Base-by-base conservation (phyloP, 2,113 vertebrate genomes). In the Apteryx owenii region DNA sequence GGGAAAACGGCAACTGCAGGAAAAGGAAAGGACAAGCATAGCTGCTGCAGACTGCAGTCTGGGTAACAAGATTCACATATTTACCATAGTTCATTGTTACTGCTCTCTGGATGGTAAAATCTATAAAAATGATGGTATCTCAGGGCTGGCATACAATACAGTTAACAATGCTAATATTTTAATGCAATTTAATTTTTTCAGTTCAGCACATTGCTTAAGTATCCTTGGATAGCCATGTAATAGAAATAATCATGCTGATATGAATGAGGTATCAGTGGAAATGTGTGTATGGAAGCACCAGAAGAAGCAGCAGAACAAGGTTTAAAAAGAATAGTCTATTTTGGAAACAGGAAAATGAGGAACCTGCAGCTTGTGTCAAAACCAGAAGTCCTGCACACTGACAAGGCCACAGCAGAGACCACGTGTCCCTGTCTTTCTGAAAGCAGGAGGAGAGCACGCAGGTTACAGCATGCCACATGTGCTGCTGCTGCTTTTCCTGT, bases 361-460 rank as follows among this genome's bases (percentile, higher is more conserved):
- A 68, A 69, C 14, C n/a, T 46, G 31, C 10, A 88, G 7, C 26
- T 77, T 94, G 48, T 61, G 31, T 40, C 54, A 89, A 71, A 87
- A 19, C 17, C 56, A 93, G 78, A 62, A 89, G 70, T 72, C 46
- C 78, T 38, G 18, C 0, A 0, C 20, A 64, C 38, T 31, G 33
- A 42, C 14, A 38, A 0, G 3, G 12, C 12, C 50, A 23, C 0
- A 0, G 40, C 40, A 23, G 46, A 75, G 29, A 38, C 2, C 2
- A 2, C 0, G 1, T 19, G 16, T 16, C 2, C 2, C 2, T 1
- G 1, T 19, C 7, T 3, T 51, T 64, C 73, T 75, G 62, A 61
- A 64, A 75, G 73, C 15, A 26, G n/a, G 22, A 22, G 22, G 64
- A 14, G 4, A 56, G 22, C 48, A 58, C 33, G 36, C 44, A 28